These are phyloP conservation scores for Babylonia areolata DNA, from an alignment of 1,140 invertebrate species.

Conservation along the genomic window DNA sequence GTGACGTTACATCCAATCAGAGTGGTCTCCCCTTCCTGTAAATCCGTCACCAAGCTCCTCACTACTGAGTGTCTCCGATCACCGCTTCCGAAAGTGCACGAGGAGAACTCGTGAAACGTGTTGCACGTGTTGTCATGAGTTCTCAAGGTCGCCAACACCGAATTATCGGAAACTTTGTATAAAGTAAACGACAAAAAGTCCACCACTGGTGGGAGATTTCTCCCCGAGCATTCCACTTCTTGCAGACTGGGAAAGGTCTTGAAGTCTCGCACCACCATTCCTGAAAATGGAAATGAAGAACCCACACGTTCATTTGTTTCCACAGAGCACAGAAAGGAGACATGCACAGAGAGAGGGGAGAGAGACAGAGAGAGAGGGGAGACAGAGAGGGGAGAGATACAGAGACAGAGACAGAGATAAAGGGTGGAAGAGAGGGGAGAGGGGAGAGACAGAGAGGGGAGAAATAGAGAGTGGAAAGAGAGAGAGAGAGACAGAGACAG, in stretches of 20 bases:
- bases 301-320: background rate
- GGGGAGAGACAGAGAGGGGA: no score
- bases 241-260: background rate
- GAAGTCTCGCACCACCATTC: slow-evolving; percentile 26
- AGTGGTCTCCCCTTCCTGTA: background rate
- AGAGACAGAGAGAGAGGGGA: no score
- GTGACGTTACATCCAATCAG: slow-evolving; percentile 17
- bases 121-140: background rate
- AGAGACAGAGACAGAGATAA: no score
- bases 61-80: background rate
- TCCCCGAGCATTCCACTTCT: slow-evolving; percentile 31
- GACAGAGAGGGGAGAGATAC: no score
- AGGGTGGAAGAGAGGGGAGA: no score
- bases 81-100: background rate
- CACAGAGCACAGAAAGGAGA: no score
- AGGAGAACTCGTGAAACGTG: slow-evolving; percentile 31
- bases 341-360: no score
- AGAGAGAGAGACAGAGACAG: slow-evolving; percentile 1
- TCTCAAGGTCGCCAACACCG: background rate
- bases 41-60: slow-evolving; percentile 15
- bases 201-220: background rate
- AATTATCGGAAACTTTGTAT: background rate
- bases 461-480: background rate
- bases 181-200: slow-evolving; percentile 2
- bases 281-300: background rate